Evolutionary conservation across 2,113 vertebrate genomes (phyloP).

Genomic region (Sceloporus tristichus): DNA sequence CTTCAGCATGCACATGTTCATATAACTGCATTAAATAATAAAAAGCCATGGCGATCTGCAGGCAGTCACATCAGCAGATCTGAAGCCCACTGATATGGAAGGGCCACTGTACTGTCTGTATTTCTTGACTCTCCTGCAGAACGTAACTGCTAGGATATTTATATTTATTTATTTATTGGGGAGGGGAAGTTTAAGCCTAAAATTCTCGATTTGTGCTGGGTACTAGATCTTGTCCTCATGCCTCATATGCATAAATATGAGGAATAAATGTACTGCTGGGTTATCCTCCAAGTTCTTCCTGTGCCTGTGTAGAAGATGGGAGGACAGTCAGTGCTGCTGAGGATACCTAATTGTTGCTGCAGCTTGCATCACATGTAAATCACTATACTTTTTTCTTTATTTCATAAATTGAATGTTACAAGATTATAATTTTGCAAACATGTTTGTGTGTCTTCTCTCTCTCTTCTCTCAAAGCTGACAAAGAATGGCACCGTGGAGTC

Average conservation of each 20-base stretch:
- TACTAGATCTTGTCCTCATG: not conserved
- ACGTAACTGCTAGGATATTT: too few species aligned
- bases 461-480: constrained; percentile 82
- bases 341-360: not conserved
- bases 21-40: too few species aligned
- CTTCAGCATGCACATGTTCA: too few species aligned
- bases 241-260: not conserved
- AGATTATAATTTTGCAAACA: not conserved
- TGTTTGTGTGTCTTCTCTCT: not conserved
- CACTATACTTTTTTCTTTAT: not conserved
- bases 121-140: not conserved
- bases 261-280: not conserved
- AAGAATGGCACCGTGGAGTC: constrained; percentile 94
- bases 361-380: not conserved
- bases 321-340: not conserved
- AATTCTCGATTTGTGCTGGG: not conserved
- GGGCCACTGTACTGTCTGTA: too few species aligned
- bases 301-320: not conserved
- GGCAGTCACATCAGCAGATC: too few species aligned
- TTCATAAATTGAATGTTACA: not conserved
- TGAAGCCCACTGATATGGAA: too few species aligned
- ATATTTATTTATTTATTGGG: too few species aligned
- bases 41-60: too few species aligned
- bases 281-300: not conserved
- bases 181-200: not conserved